These are phyloP conservation scores for Drosophila sp. DNA, from an alignment of 1,140 invertebrate species.

Conservation along the genomic window DNA sequence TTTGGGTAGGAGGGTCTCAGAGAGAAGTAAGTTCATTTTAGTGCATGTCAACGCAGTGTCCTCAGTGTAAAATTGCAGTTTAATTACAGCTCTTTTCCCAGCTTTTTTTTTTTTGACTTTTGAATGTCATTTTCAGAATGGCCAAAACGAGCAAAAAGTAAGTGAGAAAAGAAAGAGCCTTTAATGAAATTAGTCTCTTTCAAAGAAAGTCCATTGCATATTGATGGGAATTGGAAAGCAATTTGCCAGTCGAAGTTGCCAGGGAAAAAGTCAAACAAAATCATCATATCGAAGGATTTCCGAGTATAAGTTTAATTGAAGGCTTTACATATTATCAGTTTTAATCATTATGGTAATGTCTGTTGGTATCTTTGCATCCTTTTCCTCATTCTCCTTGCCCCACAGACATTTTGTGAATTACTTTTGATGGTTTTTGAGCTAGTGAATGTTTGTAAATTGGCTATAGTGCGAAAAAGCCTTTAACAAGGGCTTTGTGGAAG, in stretches of 20 bases:
- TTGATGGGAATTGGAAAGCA: conserved; percentile 7
- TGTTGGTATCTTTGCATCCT: too few species aligned
- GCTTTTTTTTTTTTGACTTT: conserved; percentile 47
- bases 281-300: too few species aligned
- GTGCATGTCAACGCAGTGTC: conserved; percentile 45
- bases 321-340: too few species aligned
- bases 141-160: neutral
- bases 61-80: conserved; percentile 50
- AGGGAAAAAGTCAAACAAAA: neutral
- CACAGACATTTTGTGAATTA: too few species aligned
- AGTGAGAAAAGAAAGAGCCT: conserved; percentile 15
- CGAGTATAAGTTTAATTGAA: too few species aligned
- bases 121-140: conserved; percentile 42
- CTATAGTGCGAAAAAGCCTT: neutral
- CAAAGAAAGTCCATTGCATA: neutral
- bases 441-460: too few species aligned
- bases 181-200: conserved; percentile 43
- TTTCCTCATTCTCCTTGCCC: too few species aligned
- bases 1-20: neutral
- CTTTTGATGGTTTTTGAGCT: too few species aligned
- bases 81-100: conserved; percentile 36
- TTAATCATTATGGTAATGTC: too few species aligned
- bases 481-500: neutral
- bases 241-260: neutral
- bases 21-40: conserved; percentile 33